phyloP scores from a whole-genome alignment of 2,888 invertebrate genomes.

The Ochropleura leucogaster region DNA sequence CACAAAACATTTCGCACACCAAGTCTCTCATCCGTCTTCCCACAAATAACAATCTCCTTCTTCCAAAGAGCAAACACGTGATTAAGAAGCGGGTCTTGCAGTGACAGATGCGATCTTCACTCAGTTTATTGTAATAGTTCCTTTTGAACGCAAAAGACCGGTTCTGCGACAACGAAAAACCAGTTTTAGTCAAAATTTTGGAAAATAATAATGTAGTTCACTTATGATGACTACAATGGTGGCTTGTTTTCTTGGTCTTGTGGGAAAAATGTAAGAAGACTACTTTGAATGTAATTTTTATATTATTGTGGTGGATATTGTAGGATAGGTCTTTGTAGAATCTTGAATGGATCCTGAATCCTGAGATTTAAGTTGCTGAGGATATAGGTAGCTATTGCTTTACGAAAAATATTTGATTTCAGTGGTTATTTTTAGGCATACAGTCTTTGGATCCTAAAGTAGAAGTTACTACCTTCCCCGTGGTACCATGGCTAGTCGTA shows the following conservation, averaged over 20 bases:
- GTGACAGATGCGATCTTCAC: constrained; percentile 58
- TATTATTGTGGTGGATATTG: background rate
- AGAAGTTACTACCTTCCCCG: too few species aligned
- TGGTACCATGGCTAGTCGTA: too few species aligned
- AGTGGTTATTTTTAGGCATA: too few species aligned
- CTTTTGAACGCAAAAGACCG: constrained; percentile 52
- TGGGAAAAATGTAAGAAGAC: constrained; percentile 31
- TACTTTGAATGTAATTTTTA: background rate
- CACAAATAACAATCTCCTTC: constrained; percentile 40
- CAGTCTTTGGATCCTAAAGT: too few species aligned
- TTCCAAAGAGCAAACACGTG: constrained; percentile 28
- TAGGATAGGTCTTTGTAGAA: too few species aligned
- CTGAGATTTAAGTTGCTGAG: too few species aligned
- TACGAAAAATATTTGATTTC: too few species aligned
- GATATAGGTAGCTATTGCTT: too few species aligned
- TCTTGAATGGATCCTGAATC: too few species aligned
- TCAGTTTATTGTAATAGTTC: constrained; percentile 48
- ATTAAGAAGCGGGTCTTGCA: constrained; percentile 42
- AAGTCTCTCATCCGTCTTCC: background rate
- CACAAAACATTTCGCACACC: background rate
- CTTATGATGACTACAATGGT: constrained; percentile 41
- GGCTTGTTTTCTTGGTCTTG: constrained; percentile 35
- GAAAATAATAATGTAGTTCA: constrained; percentile 54
- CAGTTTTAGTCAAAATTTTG: constrained; percentile 38
- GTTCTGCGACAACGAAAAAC: constrained; percentile 44